phyloP scores from a whole-genome alignment of 92 coral and sea anemone species.

The Palythoa grandis region DNA sequence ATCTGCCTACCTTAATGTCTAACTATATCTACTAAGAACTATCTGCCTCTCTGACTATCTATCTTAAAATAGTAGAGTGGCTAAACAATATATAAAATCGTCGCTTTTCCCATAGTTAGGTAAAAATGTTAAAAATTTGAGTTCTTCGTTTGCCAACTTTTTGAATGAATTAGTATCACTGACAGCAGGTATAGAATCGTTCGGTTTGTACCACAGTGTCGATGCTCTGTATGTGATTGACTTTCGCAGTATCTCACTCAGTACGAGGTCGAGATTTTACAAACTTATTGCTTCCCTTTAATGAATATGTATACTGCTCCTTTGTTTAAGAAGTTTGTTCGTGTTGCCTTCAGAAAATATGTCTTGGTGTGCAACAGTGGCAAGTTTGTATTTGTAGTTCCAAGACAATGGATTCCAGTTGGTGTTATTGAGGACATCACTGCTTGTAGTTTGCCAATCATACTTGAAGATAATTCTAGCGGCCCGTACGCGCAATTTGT shows the following conservation, averaged over 20 bases:
- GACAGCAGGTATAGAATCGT: not conserved
- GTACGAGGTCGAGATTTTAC: not conserved
- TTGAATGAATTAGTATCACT: not conserved
- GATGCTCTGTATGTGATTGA: constrained; percentile 21
- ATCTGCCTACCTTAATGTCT: constrained; percentile 4
- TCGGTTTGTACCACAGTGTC: constrained; percentile 2
- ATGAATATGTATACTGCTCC: too few species aligned
- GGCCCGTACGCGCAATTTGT: too few species aligned
- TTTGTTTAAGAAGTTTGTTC: too few species aligned
- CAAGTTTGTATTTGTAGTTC: too few species aligned
- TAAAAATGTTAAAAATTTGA: constrained; percentile 12
- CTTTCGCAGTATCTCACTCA: constrained; percentile 15
- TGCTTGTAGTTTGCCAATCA: too few species aligned
- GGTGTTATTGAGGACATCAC: too few species aligned
- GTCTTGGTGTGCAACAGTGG: too few species aligned
- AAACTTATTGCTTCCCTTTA: constrained; percentile 8
- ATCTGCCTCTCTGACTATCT: not conserved
- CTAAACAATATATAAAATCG: not conserved
- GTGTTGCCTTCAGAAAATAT: too few species aligned
- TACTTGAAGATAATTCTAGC: too few species aligned
- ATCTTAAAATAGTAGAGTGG: not conserved
- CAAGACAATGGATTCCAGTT: too few species aligned
- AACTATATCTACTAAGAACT: not conserved
- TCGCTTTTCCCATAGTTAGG: constrained; percentile 9
- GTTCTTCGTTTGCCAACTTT: constrained; percentile 7